These are phyloP conservation scores for Eurytoma californica DNA, from an alignment of 2,888 invertebrate genomes.

Conservation along the genomic window DNA sequence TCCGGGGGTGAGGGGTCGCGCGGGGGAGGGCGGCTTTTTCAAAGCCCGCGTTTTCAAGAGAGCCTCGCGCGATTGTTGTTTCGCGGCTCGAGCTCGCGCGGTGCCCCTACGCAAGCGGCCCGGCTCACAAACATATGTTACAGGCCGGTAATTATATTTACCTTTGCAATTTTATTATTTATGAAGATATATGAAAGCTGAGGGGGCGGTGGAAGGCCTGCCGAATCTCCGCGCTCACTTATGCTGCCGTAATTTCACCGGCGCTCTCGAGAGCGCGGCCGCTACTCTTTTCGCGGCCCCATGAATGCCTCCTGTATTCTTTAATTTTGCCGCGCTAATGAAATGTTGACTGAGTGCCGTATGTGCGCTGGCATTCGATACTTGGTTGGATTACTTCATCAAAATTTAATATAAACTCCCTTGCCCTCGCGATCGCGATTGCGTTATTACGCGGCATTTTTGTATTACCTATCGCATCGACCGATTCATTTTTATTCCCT, in stretches of 20 bases:
- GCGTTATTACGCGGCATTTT: not conserved
- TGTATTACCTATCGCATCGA: not conserved
- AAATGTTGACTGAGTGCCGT: not conserved
- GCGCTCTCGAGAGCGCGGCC: not conserved
- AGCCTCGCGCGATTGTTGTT: conserved; percentile 69
- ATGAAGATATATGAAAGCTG: conserved; percentile 54
- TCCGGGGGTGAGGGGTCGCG: conserved; percentile 36
- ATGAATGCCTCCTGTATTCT: conserved; percentile 58
- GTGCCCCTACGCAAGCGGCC: not conserved
- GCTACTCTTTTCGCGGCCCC: conserved; percentile 29
- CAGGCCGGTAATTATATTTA: conserved; percentile 73
- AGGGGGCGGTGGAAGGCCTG: not conserved
- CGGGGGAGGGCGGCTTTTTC: conserved; percentile 61
- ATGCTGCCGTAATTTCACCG: conserved; percentile 1
- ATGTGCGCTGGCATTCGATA: not conserved
- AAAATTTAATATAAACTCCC: not conserved
- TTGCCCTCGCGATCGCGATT: not conserved
- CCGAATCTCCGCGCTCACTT: not conserved
- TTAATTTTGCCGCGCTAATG: conserved; percentile 42
- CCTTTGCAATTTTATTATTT: conserved; percentile 73
- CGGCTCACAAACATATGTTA: conserved; percentile 64
- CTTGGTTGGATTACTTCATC: not conserved
- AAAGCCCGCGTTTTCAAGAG: conserved; percentile 59
- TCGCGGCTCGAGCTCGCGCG: conserved; percentile 39
- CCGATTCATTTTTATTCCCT: conserved; percentile 36